Evolutionary conservation across 2,888 invertebrate genomes (phyloP).

Genomic region (Agonopterix alstromeriana): DNA sequence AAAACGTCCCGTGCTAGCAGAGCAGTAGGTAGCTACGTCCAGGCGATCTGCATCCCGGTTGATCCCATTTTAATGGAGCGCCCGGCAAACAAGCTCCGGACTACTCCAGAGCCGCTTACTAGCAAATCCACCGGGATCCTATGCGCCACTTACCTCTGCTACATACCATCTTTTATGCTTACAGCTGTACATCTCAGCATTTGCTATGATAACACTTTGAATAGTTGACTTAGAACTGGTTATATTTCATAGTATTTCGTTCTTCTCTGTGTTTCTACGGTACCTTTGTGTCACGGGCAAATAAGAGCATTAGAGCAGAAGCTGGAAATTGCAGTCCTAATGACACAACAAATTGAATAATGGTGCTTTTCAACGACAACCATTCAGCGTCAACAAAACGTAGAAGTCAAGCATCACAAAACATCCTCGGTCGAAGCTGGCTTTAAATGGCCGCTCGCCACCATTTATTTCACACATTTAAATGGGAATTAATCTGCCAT

Average conservation of each 20-base stretch:
- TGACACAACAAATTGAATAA: conserved; percentile 18
- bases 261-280: background rate
- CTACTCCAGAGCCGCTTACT: conserved; percentile 51
- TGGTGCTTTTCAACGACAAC: conserved; percentile 19
- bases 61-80: conserved; percentile 77
- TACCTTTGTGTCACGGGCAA: no score
- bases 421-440: conserved; percentile 19
- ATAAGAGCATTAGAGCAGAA: no score
- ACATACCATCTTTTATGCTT: conserved; percentile 39
- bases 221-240: background rate
- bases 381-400: conserved; percentile 17
- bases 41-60: conserved; percentile 71
- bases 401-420: conserved; percentile 20
- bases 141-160: conserved; percentile 62
- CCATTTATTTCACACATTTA: conserved; percentile 63
- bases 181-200: background rate
- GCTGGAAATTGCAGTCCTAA: conserved; percentile 18
- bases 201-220: conserved; percentile 1
- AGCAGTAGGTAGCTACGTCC: conserved; percentile 29
- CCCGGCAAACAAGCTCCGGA: conserved; percentile 69
- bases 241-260: background rate
- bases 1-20: no score
- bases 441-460: conserved; percentile 29
- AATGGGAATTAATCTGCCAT: conserved; percentile 65
- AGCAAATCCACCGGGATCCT: conserved; percentile 67